Conservation (phyloP, 2,888 invertebrate genomes). For the Ichneumoninae sp. region DNA sequence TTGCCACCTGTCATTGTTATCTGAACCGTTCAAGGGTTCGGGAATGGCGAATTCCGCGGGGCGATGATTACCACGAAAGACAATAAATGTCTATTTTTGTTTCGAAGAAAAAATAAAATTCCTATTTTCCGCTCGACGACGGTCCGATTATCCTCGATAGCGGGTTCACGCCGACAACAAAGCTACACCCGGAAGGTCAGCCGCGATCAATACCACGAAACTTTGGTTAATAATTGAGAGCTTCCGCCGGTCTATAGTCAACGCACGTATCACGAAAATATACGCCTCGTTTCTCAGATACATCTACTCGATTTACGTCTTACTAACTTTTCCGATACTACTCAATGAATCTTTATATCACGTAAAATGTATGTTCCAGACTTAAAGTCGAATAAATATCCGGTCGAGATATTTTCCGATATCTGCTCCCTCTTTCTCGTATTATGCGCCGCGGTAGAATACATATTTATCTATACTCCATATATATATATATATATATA, state of each 20-base stretch:
- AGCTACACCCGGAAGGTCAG: conserved; percentile 12
- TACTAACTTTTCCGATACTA: not conserved
- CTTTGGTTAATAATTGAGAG: conserved; percentile 30
- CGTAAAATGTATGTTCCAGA: conserved; percentile 2
- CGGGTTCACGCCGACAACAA: not conserved
- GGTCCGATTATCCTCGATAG: not conserved
- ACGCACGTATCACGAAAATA: not conserved
- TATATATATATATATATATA: conserved; percentile 17
- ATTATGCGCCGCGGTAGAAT: not conserved
- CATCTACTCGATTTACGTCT: conserved; percentile 6
- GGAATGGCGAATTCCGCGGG: not conserved
- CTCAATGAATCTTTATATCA: conserved; percentile 1
- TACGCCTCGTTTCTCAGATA: not conserved
- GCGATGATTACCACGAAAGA: too few species aligned
- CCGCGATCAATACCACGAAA: conserved; percentile 28
- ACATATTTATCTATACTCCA: conserved; percentile 17
- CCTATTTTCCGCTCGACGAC: too few species aligned
- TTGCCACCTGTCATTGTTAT: not conserved
- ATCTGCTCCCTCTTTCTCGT: conserved; percentile 33
- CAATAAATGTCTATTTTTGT: not conserved
- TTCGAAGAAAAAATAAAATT: not conserved
- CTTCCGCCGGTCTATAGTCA: not conserved
- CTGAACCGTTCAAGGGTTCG: not conserved
- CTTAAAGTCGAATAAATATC: conserved; percentile 28
- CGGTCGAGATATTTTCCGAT: conserved; percentile 25